These are phyloP conservation scores for Drosophila histrio DNA, from an alignment of 2,888 invertebrate species.

Conservation along the genomic window DNA sequence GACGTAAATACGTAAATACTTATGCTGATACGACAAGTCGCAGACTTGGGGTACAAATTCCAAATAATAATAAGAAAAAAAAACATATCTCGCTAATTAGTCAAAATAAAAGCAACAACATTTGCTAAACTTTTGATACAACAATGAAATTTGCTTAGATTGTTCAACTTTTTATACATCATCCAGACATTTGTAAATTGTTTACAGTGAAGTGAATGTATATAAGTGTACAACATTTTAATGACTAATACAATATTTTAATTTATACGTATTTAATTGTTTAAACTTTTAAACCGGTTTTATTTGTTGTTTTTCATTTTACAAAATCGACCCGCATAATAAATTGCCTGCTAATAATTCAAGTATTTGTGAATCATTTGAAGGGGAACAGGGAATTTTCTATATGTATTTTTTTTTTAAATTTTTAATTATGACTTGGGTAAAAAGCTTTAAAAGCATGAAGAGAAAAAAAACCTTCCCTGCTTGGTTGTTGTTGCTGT, in stretches of 20 bases:
- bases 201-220: not conserved
- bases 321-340: not conserved
- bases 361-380: slow-evolving; percentile 5
- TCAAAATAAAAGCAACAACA: not conserved
- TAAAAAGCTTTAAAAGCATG: not conserved
- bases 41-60: slow-evolving; percentile 7
- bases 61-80: not conserved
- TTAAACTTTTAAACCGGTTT: slow-evolving; percentile 7
- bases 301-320: not conserved
- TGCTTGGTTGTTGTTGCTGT: not conserved
- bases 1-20: slow-evolving; percentile 8
- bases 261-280: slow-evolving; percentile 6
- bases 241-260: slow-evolving; percentile 2
- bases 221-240: not conserved
- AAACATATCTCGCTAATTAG: not conserved
- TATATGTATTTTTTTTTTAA: not conserved
- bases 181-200: no score
- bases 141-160: not conserved
- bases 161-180: not conserved
- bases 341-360: slow-evolving; percentile 4
- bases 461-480: no score
- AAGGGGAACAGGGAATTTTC: not conserved
- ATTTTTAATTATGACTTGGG: not conserved
- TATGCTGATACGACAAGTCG: not conserved
- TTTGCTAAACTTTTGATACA: not conserved